Evolutionary conservation across 1,140 invertebrate genomes (phyloP), one percentile per base, ranked within the genome.

Genomic region (Sipha flava): DNA sequence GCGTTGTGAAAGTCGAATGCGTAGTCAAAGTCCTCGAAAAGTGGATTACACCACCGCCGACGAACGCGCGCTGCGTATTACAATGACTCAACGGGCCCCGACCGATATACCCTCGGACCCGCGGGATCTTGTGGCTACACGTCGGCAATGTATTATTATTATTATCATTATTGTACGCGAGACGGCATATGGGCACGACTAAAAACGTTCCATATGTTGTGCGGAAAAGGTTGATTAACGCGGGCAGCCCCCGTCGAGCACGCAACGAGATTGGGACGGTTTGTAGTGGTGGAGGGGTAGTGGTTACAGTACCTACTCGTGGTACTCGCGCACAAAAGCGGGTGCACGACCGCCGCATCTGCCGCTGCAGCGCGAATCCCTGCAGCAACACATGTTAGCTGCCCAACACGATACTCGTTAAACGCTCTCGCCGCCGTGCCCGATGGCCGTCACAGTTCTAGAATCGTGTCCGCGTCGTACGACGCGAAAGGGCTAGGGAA

Each of bases 141-240:
- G n/a, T n/a, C n/a, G n/a, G n/a, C n/a, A n/a, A n/a, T n/a, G n/a
- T n/a, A n/a, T n/a, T n/a, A n/a, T n/a, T n/a, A n/a, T n/a, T n/a
- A n/a, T n/a, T n/a, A n/a, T n/a, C n/a, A n/a, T n/a, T 59, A 31
- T 29, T 77, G 43, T 59, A 54, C 52, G 52, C 52, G n/a, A n/a
- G n/a, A n/a, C 52, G 73, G 52, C 73, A 77, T 77, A 77, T 77
- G n/a, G n/a, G 73, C 73, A 52, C 73, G 14, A 45, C 37, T 34
- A 29, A 77, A 77, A 77, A 77, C 52, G 73, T 37, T 77, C 73
- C 73, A 77, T 77, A 77, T 77, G 73, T 40, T 77, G 73, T 77
- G 73, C 14, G 73, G 73, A 77, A 77, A 77, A 77, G 73, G 73
- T 77, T 77, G 73, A 77, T 77, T 77, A 77, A 77, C 73, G 73